Evolutionary conservation across 1,140 invertebrate genomes (phyloP), one percentile per base, ranked within the genome.

Genomic region (Mamestra configurata): DNA sequence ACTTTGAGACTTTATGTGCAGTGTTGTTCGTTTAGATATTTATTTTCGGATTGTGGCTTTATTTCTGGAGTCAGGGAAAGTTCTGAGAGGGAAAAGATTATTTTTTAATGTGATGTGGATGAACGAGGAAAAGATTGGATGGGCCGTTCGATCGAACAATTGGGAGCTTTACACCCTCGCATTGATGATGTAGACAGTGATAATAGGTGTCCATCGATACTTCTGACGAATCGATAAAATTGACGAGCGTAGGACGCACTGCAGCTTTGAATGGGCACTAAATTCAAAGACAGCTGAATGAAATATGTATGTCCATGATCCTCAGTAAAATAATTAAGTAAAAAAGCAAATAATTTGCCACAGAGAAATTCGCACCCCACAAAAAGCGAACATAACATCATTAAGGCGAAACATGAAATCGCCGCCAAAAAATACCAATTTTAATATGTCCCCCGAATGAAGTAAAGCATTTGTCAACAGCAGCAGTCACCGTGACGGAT

Each of bases 401-500:
- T 40, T 57, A 46, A 13, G 22, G 37, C 8, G 35, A 40, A 76
- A 76, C 57, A 64, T 70, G 40, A 76, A 76, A 64, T 76, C 73
- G 57, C 37, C 24, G 40, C 40, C 71, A 76, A 76, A 79, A 79
- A 81, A 43, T 40, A 35, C 49, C 49, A 82, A 81, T 84, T 84
- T 86, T 83, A 83, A 82, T 82, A 86, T 79, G 35, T 83, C 64
- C 77, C 35, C 46, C 43, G 80, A 84, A 84, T 84, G 79, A 84
- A 82, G 81, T 79, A 66, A 51, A 81, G 77, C 80, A 83, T 88
- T 88, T 88, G 86, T 88, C 86, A 88, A 71, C 59, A 76, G 64
- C 86, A 84, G 79, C 86, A 82, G 86, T 79, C 76, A 57, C 83
- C 79, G 84, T 87, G 84, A 84, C 82, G 85, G 84, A 86, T 88